Base-by-base conservation (phyloP, 2,113 vertebrate species). In the Nibea albiflora region DNA sequence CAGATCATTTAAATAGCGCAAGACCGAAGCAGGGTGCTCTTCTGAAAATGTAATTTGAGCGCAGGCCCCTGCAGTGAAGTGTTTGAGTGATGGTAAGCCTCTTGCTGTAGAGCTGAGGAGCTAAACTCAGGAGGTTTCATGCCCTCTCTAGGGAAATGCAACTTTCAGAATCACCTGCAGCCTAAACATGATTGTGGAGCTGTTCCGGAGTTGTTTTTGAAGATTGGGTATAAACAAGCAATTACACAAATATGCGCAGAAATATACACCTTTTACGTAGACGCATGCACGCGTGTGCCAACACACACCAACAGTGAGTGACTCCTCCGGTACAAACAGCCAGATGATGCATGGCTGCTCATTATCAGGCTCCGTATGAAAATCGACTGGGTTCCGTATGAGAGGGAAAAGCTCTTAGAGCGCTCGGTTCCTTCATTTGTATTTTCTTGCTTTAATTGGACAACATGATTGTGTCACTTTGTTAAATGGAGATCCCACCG, bases 101-200 rank as follows among this genome's bases (percentile, higher is more conserved):
- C 78, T 84, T 28, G 78, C 83, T 64, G 84, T 79, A 20, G 75
- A 87, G 85, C 69, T 0, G 73, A 84, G 83, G 68, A 83, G 75
- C 72, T 31, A 28, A 35, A 84, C 92, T 93, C 86, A 5, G 74
- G 85, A 92, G 90, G 78, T 47, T 91, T 87, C 46, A 11, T 22
- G 35, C 5, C 58, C 31, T 91, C 93, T 91, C 91, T 47, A 28
- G 92, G 90, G 91, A 93, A 76, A 90, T 76, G 85, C 91, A 90
- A 88, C 92, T 93, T 92, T 89, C 77, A 91, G 90, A 90, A 94
- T 87, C 90, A 94, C 93, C 93, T 93, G 93, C 89, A 93, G 92
- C 92, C 92, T 87, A 92, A 94, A 94, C 93, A 94, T 63, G 81
- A 90, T 87, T 78, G 74, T 81, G 63, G 78, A 85, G 83, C 70